Evolutionary conservation across 2,113 vertebrate genomes (phyloP), one percentile per base, ranked within the genome.

Genomic region (Irena cyanogastra): DNA sequence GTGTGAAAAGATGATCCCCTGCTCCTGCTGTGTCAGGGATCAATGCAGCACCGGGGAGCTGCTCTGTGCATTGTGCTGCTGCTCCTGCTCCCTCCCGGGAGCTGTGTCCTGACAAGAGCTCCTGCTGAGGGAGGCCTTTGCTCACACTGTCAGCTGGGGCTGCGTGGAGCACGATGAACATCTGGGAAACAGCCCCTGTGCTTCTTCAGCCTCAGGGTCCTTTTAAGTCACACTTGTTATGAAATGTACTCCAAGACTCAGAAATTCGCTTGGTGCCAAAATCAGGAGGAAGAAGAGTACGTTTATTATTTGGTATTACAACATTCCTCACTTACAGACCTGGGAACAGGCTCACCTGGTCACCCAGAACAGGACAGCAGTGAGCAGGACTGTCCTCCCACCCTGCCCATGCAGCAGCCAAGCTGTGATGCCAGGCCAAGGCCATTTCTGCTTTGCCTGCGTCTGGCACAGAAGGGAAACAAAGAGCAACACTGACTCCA

Each of bases 1-100:
- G 33, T 9, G 60, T 70, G 88, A 63, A 70, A 83, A 52, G 60
- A 70, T 8, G 17, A 88, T 47, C 56, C 87, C 66, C 78, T 57
- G 92, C 31, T 71, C 80, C 81, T 63, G 85, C 90, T 81, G 83
- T 4, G 66, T 7, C 82, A 83, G 54, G 81, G 90, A 95, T 97
- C 94, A 83, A 30, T 61, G 49, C 1, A 9, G 1, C 82, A 70
- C 78, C 59, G 28, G 1, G 14, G 42, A 3, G 10, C 78, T 76
- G 66, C 78, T 65, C 33, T 11, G 87, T 30, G 57, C 39, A 45
- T 52, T 79, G 78, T 70, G 92, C 85, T 77, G 86, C 88, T 42
- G 10, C 63, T 61, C 53, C 42, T 15, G 13, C 1, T 59, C 66
- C 90, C 71, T 47, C 90, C 70, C 0, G 5, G 60, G 71, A 63